These are phyloP conservation scores for Oenanthe melanoleuca DNA, from an alignment of 2,113 vertebrate genomes.

Conservation along the genomic window DNA sequence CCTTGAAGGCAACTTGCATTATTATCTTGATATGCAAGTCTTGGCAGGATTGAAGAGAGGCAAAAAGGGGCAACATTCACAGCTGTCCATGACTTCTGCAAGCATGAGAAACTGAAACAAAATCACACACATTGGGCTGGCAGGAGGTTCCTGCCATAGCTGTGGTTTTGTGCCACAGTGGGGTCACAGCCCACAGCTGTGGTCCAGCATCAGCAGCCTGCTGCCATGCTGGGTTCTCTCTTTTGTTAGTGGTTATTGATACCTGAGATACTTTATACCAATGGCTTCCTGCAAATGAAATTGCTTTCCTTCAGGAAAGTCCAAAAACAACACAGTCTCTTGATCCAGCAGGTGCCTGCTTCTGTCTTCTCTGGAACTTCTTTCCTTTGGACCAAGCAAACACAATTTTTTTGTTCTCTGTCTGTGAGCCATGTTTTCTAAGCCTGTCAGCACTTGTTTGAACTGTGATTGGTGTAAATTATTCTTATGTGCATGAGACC, in stretches of 20 bases:
- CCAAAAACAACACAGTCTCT: fast-evolving
- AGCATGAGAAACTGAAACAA: background rate
- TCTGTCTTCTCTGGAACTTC: background rate
- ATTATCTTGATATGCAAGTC: background rate
- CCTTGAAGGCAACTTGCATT: background rate
- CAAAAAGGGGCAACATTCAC: background rate
- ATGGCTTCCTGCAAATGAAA: background rate
- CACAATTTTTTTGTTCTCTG: background rate
- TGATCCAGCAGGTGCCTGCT: fast-evolving
- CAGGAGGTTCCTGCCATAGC: background rate
- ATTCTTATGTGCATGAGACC: background rate
- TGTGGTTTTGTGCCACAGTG: background rate
- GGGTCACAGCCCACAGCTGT: background rate
- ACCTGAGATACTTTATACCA: background rate
- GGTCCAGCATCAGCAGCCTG: background rate
- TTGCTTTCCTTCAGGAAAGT: background rate
- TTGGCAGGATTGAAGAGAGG: background rate
- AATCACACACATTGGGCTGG: fast-evolving
- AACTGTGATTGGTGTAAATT: background rate
- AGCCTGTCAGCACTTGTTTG: background rate
- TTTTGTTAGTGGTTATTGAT: background rate
- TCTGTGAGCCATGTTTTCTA: background rate
- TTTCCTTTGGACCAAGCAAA: background rate
- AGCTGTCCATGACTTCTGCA: background rate
- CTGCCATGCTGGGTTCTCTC: background rate